Evolutionary conservation across 2,113 vertebrate species (phyloP), one percentile per base, ranked within the genome.

Genomic region (Paramisgurnus dabryanus): DNA sequence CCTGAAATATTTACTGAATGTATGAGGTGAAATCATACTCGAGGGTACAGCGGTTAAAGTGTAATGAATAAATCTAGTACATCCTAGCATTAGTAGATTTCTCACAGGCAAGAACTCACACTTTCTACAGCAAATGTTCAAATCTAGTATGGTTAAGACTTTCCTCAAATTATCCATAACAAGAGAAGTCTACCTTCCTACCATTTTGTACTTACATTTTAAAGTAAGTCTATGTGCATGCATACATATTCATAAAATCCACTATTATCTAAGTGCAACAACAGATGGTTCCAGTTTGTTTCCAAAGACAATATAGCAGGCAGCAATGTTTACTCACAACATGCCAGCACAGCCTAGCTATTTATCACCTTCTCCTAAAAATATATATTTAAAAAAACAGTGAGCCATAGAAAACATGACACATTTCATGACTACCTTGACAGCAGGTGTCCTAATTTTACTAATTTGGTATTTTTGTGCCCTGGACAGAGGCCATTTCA

Each of bases 1-100:
- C 64, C 79, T 85, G 60, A 71, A 81, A 84, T 86, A 80, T 79
- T 77, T 86, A 85, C 86, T 85, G 84, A 79, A 77, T 69, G 60
- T 72, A 57, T 79, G 72, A 34, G 47, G 63, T 41, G 40, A 81
- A 84, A 90, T 89, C 84, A 86, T 68, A 85, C 86, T 79, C 77
- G 34, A 41, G 75, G 81, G 85, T 80, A 27, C 83, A 82, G 79
- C 55, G 83, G 76, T 74, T 83, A 78, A 58, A 15, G 78, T 69
- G 86, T 82, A 49, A 71, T 86, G 81, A 87, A 43, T 39, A 79
- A 18, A 43, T 55, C 7, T 8, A 47, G 10, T 10, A 47, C 10
- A 8, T 47, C 10, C 45, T 47, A 10, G 6, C 45, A 47, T 47
- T 47, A 8, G 45, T 47, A 0, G 6, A 0, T 47, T 47, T 34